Base-by-base conservation (phyloP, 2,797 vertebrate genomes). In the Rallus crepitans region DNA sequence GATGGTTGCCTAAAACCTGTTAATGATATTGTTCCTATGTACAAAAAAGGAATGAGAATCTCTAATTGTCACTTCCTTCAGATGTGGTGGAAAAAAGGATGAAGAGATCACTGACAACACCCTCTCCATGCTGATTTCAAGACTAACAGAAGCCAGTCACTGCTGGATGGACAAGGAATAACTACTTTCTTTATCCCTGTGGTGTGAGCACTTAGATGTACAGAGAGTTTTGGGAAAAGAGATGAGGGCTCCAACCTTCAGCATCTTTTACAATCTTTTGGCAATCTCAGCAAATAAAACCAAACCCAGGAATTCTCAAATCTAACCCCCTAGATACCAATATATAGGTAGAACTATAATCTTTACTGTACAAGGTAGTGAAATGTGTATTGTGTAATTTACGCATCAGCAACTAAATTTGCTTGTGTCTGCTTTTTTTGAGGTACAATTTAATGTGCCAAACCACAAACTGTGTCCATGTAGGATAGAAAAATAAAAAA, bases 1-100 rank as follows among this genome's bases (percentile, higher is more conserved):
- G 33, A 76, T 27, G 4, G 15, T 24, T 79, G 14, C 56, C 56
- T 66, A 87, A 93, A 63, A 40, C 12, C 65, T 35, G 9, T 48
- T 48, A 72, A n/a, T 2, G 1, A 50, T 15, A 31, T 7, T 16
- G 6, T 50, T 85, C 2, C 0, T n/a, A 80, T 53, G 15, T 10
- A 72, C 0, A 1, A 47, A 87, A 68, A 84, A 73, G 11, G 30
- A 95, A 80, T 7, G 59, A 66, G 76, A 82, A 12, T 28, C 12
- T 87, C 11, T 19, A 6, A 60, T 1, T 79, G 31, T 16, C 2
- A 1, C 28, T 65, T 53, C 57, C n/a, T 79, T 84, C 40, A 78
- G 66, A 76, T 4, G 28, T 65, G 35, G 0, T 21, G 7, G 23
- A 37, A 50, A 27, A 64, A 35, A 15, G 13, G n/a, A 47, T 16